Percentiles rank a stretch among this genome's conserved stretches.
Conservation (phyloP, 2,797 vertebrate genomes). For the Myripristis jacobus region DNA sequence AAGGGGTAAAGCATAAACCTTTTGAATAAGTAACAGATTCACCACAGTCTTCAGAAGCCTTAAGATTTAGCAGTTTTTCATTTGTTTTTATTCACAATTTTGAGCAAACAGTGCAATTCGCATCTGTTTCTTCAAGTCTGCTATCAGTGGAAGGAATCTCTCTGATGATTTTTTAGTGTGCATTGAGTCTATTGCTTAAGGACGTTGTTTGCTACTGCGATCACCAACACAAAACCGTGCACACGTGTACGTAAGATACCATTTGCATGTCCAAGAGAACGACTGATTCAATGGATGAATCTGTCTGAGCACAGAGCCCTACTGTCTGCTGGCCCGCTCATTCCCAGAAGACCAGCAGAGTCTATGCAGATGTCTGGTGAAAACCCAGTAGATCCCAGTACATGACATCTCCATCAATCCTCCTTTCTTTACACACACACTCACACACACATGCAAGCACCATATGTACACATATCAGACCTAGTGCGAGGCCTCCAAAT, state of each 20-base stretch:
- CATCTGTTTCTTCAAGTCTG: too few species aligned
- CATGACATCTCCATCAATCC: neutral
- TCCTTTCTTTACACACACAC: conserved; percentile 1
- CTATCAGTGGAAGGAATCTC: too few species aligned
- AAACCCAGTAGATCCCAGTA: neutral
- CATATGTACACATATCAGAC: neutral
- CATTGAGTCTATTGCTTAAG: too few species aligned
- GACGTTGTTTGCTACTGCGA: too few species aligned
- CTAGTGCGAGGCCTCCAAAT: neutral
- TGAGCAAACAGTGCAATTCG: too few species aligned
- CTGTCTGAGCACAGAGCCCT: neutral
- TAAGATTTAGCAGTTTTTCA: too few species aligned
- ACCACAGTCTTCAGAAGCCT: too few species aligned
- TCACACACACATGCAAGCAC: neutral
- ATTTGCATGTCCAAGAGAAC: neutral
- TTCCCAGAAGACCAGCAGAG: neutral
- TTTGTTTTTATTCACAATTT: too few species aligned
- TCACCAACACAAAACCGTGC: too few species aligned
- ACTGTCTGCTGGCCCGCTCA: neutral
- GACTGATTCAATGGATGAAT: neutral
- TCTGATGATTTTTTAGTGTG: too few species aligned
- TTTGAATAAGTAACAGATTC: too few species aligned
- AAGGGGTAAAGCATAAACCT: too few species aligned
- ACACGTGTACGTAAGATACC: neutral
- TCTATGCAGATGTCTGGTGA: neutral